Evolutionary conservation across 2,113 vertebrate genomes (phyloP).

Genomic region (Eretmochelys imbricata): DNA sequence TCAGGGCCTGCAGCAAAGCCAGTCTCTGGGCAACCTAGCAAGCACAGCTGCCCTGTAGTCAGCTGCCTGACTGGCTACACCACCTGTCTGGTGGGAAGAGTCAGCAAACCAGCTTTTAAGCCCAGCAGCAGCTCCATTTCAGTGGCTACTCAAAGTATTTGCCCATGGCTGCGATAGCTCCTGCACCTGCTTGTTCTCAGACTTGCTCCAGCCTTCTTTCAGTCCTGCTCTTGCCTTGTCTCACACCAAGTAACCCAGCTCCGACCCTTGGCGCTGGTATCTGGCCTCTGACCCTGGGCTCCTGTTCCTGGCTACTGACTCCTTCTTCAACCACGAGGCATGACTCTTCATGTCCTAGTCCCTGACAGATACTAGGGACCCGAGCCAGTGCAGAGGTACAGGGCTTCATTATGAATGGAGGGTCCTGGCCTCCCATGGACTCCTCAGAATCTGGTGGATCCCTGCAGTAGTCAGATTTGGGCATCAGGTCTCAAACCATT

Average conservation of each 20-base stretch:
- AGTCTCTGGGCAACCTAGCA: not conserved
- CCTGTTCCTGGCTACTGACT: not conserved
- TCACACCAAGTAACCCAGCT: not conserved
- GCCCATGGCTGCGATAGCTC: too few species aligned
- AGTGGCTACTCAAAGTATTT: not conserved
- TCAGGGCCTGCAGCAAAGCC: not conserved
- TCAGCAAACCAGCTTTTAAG: not conserved
- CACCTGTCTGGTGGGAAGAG: too few species aligned
- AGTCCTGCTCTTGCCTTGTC: not conserved
- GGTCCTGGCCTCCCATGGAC: not conserved
- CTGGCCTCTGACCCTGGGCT: not conserved
- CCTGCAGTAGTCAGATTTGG: not conserved
- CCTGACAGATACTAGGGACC: not conserved
- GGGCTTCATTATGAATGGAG: rapidly evolving
- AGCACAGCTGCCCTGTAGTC: not conserved
- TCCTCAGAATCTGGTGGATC: not conserved
- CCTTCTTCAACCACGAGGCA: not conserved
- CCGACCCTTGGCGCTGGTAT: too few species aligned
- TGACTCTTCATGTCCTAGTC: not conserved
- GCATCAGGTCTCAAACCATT: not conserved
- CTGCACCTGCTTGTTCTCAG: too few species aligned
- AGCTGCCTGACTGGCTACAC: not conserved
- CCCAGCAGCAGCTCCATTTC: not conserved
- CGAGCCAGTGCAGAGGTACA: not conserved
- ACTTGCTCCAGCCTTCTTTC: not conserved